phyloP scores from a whole-genome alignment of 2,888 invertebrate species.

The Eupeodes luniger region DNA sequence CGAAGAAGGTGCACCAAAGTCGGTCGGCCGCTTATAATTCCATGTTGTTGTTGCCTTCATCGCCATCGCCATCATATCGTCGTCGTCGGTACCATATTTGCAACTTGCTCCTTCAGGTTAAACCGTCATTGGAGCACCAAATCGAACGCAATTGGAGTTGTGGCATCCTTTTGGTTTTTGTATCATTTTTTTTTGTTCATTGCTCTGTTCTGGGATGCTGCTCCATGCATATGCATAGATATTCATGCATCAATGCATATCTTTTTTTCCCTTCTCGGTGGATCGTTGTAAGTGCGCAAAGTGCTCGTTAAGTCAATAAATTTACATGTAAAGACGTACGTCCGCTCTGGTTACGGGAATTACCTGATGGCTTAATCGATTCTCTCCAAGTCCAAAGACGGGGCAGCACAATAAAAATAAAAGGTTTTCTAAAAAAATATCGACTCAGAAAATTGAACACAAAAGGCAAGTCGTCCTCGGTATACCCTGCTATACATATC shows the following conservation, averaged over 20 bases:
- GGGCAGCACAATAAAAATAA: conserved; percentile 19
- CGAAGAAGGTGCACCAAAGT: conserved; percentile 48
- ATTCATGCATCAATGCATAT: conserved; percentile 31
- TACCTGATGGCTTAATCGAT: conserved; percentile 80
- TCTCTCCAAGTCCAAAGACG: conserved; percentile 64
- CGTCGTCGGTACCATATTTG: conserved; percentile 65
- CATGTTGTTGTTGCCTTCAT: conserved; percentile 1
- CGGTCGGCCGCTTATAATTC: conserved; percentile 47
- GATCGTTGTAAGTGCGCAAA: conserved; percentile 76
- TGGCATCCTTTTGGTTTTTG: conserved; percentile 54
- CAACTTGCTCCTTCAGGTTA: conserved; percentile 50
- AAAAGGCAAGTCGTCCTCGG: conserved; percentile 2
- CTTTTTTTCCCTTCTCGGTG: conserved; percentile 27
- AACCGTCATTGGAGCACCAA: conserved; percentile 64
- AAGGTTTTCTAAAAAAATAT: conserved; percentile 40
- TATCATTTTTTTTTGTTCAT: background rate
- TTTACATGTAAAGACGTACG: conserved; percentile 78
- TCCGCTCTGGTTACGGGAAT: conserved; percentile 78
- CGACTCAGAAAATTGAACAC: conserved; percentile 25
- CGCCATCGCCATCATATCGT: background rate
- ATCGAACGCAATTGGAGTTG: conserved; percentile 71
- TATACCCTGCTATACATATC: background rate
- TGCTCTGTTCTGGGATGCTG: conserved; percentile 15
- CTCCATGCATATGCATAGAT: conserved; percentile 1
- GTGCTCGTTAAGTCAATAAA: conserved; percentile 80